Evolutionary conservation across 2,888 invertebrate genomes (phyloP), one percentile per base, ranked within the genome.

Genomic region (Tipula confusa): DNA sequence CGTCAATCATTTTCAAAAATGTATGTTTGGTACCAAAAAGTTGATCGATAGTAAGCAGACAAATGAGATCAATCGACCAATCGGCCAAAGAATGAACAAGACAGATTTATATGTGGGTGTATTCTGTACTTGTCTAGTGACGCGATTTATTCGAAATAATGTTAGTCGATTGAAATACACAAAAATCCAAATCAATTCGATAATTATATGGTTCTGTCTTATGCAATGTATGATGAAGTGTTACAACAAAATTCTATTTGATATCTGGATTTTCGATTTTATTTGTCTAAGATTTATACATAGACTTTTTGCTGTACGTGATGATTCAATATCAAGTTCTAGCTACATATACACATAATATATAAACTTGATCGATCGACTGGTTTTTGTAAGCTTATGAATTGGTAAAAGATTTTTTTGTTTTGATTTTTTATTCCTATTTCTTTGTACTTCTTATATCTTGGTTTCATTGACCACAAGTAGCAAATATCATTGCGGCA

Each of bases 201-300:
- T 38, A 38, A 38, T 38, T 38, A 38, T 13, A 9, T 43, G 15
- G 43, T 43, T 43, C 1, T 43, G 43, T 43, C 43, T 43, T 13
- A n/a, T 43, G 31, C 31, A n/a, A 43, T 43, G 18, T 64, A 64
- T 64, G 64, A 64, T 64, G 24, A 64, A 64, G 64, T 64, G 64
- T 64, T 64, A 64, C 64, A 64, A 64, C 64, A 64, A 64, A 64
- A 64, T 43, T 43, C 43, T 43, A 43, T n/a, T 43, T 43, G n/a
- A n/a, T 43, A 43, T 18, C 64, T 64, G 64, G 24, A 24, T 64
- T 64, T 18, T 9, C n/a, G 7, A n/a, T 43, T 43, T 43, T 43
- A n/a, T 36, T 36, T 36, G 36, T 36, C 9, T 36, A 36, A 36
- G 9, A 43, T 43, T 43, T 15, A 5, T 9, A 9, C 9, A n/a